Base-by-base conservation (phyloP, 2,113 vertebrate species). In the Piprites chloris region DNA sequence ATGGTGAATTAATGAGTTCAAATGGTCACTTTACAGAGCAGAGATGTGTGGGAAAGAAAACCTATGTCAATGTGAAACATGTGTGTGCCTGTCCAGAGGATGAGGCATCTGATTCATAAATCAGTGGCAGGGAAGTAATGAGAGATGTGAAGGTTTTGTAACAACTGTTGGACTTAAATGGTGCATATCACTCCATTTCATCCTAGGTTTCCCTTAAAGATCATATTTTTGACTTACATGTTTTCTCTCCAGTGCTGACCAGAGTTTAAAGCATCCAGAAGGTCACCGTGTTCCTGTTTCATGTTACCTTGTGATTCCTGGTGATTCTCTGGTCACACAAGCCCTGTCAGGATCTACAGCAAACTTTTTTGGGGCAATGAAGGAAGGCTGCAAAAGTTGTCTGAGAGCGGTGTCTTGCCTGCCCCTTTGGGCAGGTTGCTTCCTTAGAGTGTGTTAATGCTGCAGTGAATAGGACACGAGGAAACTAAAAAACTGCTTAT, bases 51-150 rank as follows among this genome's bases (percentile, higher is more conserved):
- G 65, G 93, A 94, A 97, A 90, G 68, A 86, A 92, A 93, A 86
- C 76, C 88, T 88, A 76, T 90, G 88, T 94, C 90, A 90, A 97
- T 96, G 85, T 90, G 96, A 96, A 97, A 84, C 95, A 95, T 90
- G 76, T 95, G 93, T 91, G 73, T 1, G 27, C 37, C 56, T 89
- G 83, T 81, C 73, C 52, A 27, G 58, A 81, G 61, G 65, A 90
- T 2, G 32, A 92, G 83, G 61, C 21, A 52, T 86, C 83, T 56
- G 63, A 93, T 94, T 95, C 85, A 92, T 96, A 93, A 94, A 96
- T 94, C 92, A 96, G 72, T 56, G 79, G 11, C 61, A 86, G 61
- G 35, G 75, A 90, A 68, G 79, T 94, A 89, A 90, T 76, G 58
- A 96, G 83, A 94, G 79, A 89, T 58, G 56, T 84, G 56, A 83